phyloP scores from a whole-genome alignment of 2,797 vertebrate species.

The Lates japonicus region DNA sequence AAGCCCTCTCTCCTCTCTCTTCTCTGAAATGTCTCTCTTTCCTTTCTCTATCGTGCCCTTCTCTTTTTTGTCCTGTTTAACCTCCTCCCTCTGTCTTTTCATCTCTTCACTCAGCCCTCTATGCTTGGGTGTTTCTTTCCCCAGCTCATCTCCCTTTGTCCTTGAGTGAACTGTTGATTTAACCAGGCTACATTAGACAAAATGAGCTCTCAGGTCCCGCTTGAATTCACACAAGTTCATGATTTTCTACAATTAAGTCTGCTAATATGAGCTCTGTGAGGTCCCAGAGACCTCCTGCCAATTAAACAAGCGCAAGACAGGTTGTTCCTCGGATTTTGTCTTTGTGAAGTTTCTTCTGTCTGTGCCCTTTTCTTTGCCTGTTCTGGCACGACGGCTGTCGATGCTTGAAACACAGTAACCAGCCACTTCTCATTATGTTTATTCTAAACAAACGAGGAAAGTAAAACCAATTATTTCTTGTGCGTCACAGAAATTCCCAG shows the following conservation, averaged over 20 bases:
- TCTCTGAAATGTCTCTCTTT: background rate
- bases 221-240: conserved; percentile 36
- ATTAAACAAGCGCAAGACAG: conserved; percentile 10
- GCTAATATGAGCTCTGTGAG: conserved; percentile 19
- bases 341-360: background rate
- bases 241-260: conserved; percentile 40
- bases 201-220: conserved; percentile 29
- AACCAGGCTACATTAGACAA: conserved; percentile 21
- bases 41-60: background rate
- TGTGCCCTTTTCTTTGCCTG: background rate
- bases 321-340: background rate
- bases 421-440: background rate
- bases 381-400: background rate
- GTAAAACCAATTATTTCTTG: background rate
- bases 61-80: background rate
- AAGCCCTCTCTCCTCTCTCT: background rate
- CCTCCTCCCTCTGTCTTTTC: background rate
- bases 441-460: conserved; percentile 3
- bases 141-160: conserved; percentile 4
- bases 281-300: conserved; percentile 20
- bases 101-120: background rate
- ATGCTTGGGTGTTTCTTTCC: background rate
- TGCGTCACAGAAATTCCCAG: background rate
- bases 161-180: conserved; percentile 37
- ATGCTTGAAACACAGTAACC: background rate